These are phyloP conservation scores for Calliopum simillimum DNA, from an alignment of 2,888 invertebrate species.

Conservation along the genomic window DNA sequence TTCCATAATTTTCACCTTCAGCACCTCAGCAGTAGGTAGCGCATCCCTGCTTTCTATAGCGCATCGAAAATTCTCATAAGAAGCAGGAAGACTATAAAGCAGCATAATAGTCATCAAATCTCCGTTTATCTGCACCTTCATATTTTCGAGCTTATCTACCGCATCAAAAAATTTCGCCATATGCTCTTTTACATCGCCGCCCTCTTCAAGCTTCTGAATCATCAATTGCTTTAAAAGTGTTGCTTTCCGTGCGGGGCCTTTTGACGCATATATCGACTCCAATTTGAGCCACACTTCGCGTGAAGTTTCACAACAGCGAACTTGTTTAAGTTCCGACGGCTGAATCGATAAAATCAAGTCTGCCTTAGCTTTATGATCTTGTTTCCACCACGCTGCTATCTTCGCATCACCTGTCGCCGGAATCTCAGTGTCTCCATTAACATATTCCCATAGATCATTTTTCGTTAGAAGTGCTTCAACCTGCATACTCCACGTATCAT, in stretches of 20 bases:
- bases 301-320: constrained; percentile 30
- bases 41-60: constrained; percentile 40
- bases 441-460: constrained; percentile 32
- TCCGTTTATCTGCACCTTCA: constrained; percentile 37
- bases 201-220: constrained; percentile 7
- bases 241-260: constrained; percentile 35
- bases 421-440: constrained; percentile 20
- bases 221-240: constrained; percentile 40
- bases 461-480: constrained; percentile 32
- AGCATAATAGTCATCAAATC: constrained; percentile 38
- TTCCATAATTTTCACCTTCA: constrained; percentile 42
- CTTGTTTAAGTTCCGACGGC: constrained; percentile 33
- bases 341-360: constrained; percentile 37
- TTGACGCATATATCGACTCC: constrained; percentile 34
- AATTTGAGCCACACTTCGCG: constrained; percentile 30
- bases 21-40: constrained; percentile 32
- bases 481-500: constrained; percentile 38
- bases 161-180: constrained; percentile 37
- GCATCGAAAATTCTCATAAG: constrained; percentile 38
- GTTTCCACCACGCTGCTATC: constrained; percentile 12
- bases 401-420: neutral
- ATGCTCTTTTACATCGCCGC: constrained; percentile 35
- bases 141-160: constrained; percentile 39
- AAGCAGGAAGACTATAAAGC: constrained; percentile 34
- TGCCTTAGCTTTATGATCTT: constrained; percentile 36